A percentile compares a stretch with the other conserved stretches of the same genome.
phyloP scores from a whole-genome alignment of 1,140 invertebrate species.

The Caerostris extrusa region DNA sequence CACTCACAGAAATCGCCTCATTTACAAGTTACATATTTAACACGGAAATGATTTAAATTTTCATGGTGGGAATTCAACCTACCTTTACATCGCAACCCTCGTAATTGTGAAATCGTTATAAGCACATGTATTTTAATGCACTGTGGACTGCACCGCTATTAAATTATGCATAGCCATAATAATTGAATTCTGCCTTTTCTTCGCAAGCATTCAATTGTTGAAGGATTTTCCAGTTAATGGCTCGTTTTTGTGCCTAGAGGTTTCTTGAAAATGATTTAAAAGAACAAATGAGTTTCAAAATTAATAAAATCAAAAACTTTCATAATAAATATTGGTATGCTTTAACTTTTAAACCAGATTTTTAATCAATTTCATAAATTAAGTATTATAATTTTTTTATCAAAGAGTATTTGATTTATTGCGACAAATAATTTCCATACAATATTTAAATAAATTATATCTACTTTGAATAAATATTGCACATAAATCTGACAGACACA shows the following conservation, averaged over 20 bases:
- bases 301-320: not conserved
- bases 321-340: not conserved
- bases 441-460: not conserved
- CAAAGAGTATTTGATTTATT: no score
- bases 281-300: not conserved
- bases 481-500: not conserved
- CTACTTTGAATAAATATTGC: not conserved
- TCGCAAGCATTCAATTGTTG: not conserved
- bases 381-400: not conserved
- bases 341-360: not conserved
- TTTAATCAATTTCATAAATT: not conserved
- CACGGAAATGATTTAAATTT: constrained; percentile 40
- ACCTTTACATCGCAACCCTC: not conserved
- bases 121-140: constrained; percentile 13
- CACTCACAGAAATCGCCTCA: constrained; percentile 16
- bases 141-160: constrained; percentile 5
- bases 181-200: not conserved
- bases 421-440: not conserved
- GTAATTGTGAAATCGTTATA: not conserved
- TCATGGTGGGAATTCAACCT: not conserved
- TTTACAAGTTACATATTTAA: constrained; percentile 51
- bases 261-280: not conserved
- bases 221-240: not conserved
- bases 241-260: not conserved
- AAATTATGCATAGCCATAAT: constrained; percentile 15